Conservation (phyloP, 1,140 invertebrate genomes). For the Piezodorus guildinii region DNA sequence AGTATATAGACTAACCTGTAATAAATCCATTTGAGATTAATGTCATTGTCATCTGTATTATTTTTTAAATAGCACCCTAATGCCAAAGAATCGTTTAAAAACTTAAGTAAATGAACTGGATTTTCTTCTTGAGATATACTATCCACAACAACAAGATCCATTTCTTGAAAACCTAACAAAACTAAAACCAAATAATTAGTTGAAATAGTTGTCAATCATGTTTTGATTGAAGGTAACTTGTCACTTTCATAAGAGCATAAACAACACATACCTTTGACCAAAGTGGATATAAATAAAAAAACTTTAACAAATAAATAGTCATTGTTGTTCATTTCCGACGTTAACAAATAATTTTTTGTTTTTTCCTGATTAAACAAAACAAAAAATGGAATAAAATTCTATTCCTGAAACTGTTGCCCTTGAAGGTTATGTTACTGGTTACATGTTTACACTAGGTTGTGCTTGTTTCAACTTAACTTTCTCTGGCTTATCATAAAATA, state of each 20-base stretch:
- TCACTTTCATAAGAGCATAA: too few relatives aligned
- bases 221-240: too few relatives aligned
- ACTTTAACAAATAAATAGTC: neutral
- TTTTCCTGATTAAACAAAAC: neutral
- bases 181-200: neutral
- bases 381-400: neutral
- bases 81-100: neutral
- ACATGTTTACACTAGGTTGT: neutral
- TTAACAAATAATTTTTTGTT: neutral
- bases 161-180: neutral
- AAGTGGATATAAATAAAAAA: neutral
- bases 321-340: conserved; percentile 7
- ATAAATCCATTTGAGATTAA: too few relatives aligned
- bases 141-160: conserved; percentile 1
- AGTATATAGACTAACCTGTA: too few relatives aligned
- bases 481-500: too few relatives aligned
- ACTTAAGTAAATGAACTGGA: neutral
- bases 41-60: neutral
- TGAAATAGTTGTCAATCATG: too few relatives aligned
- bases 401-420: neutral
- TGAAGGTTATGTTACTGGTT: neutral
- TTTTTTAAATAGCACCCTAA: neutral
- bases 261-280: neutral
- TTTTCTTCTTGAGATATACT: neutral
- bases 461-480: neutral